These are phyloP conservation scores for Drosophila yooni DNA, from an alignment of 2,888 invertebrate species.

Conservation along the genomic window DNA sequence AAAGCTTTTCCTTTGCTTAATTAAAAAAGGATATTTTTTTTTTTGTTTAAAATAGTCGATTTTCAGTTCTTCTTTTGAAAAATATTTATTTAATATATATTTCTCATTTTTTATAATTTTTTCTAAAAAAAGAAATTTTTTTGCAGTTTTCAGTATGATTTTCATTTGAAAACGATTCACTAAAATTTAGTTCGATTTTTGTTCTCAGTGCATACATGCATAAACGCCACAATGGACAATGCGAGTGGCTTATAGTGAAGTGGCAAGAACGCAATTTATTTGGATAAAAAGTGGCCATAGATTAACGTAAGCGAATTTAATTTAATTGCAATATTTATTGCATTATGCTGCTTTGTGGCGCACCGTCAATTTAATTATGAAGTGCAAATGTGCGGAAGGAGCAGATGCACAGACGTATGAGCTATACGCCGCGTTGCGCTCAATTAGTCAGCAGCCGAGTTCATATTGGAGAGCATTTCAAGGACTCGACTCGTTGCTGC, in stretches of 20 bases:
- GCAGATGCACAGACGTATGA: neutral
- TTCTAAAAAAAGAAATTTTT: too few relatives aligned
- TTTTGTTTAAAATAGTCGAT: too few relatives aligned
- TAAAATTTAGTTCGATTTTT: neutral
- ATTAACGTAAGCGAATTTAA: constrained; percentile 40
- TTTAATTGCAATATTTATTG: constrained; percentile 42
- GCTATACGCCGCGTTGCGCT: constrained; percentile 29
- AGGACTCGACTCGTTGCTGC: constrained; percentile 7
- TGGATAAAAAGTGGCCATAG: constrained; percentile 38
- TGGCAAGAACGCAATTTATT: constrained; percentile 18
- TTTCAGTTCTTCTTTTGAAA: neutral
- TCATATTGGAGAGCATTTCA: constrained; percentile 20
- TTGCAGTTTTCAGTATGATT: too few relatives aligned
- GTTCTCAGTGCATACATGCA: constrained; percentile 15
- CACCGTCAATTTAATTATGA: constrained; percentile 22
- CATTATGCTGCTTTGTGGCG: constrained; percentile 14
- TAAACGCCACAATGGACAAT: constrained; percentile 10
- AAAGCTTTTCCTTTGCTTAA: neutral
- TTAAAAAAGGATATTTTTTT: neutral
- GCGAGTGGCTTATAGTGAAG: constrained; percentile 13
- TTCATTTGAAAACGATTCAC: too few relatives aligned
- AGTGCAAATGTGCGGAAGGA: neutral
- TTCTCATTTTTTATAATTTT: too few relatives aligned
- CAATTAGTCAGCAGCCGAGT: constrained; percentile 34
- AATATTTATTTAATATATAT: too few relatives aligned